These are phyloP conservation scores for Argya squamiceps DNA, from an alignment of 2,797 vertebrate species.

Conservation along the genomic window DNA sequence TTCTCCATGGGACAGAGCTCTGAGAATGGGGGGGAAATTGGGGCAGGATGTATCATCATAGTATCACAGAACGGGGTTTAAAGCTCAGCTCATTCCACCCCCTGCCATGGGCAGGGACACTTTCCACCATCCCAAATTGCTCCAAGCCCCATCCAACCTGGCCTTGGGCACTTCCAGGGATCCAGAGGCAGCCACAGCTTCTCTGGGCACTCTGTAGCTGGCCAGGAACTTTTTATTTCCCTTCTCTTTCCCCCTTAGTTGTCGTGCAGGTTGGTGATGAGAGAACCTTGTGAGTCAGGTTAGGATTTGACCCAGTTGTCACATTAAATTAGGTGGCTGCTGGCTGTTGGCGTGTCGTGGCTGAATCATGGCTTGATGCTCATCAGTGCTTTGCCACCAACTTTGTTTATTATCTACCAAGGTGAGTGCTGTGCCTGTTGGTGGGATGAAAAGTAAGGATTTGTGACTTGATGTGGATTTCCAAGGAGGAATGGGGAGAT, in stretches of 20 bases:
- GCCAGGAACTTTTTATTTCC: not conserved
- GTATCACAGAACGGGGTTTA: not conserved
- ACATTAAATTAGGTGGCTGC: not conserved
- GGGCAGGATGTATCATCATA: rapidly evolving
- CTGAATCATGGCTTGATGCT: not conserved
- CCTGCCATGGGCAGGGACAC: not conserved
- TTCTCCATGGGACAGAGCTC: not conserved
- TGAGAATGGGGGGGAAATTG: not conserved
- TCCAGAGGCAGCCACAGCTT: not conserved
- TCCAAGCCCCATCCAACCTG: rapidly evolving
- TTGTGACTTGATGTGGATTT: not conserved
- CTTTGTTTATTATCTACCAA: not conserved
- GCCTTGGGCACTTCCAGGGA: not conserved
- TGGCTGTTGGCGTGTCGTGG: not conserved
- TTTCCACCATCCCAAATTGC: rapidly evolving
- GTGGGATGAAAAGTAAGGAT: not conserved
- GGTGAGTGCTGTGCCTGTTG: not conserved
- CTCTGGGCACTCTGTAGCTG: not conserved
- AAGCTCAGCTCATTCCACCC: not conserved
- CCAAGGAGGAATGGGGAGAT: not conserved
- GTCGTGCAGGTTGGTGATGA: rapidly evolving
- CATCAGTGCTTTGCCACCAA: not conserved
- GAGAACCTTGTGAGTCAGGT: not conserved
- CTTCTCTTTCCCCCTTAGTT: not conserved
- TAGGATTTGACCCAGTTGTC: not conserved